Evolutionary conservation across 2,797 vertebrate genomes (phyloP).

Genomic region (Falco naumanni): DNA sequence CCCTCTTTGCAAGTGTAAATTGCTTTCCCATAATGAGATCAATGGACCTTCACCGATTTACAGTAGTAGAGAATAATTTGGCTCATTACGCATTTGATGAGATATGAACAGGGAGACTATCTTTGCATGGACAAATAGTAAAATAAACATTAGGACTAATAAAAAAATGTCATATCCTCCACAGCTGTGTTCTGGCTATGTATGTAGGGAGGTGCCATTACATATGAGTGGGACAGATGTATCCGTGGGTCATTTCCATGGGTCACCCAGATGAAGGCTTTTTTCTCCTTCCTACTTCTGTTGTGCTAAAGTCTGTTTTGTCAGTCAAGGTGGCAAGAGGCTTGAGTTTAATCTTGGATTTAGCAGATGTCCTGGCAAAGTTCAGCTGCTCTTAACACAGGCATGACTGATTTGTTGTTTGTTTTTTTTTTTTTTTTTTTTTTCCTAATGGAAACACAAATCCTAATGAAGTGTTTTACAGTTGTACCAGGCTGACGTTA

Average conservation of each 20-base stretch:
- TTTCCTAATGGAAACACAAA: not conserved
- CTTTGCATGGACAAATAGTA: not conserved
- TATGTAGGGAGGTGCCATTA: not conserved
- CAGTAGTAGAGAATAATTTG: conserved; percentile 36
- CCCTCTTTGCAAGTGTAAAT: not conserved
- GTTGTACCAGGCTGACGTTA: not conserved
- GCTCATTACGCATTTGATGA: not conserved
- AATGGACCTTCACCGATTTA: conserved; percentile 40
- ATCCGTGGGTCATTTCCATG: not conserved
- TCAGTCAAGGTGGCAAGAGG: not conserved
- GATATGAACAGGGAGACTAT: not conserved
- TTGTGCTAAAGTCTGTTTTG: not conserved
- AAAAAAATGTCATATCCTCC: not conserved
- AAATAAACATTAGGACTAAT: conserved; percentile 24
- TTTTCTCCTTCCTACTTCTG: not conserved
- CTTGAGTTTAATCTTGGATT: not conserved
- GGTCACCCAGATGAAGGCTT: not conserved
- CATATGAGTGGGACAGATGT: accelerated
- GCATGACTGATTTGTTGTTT: not conserved
- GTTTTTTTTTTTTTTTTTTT: not conserved
- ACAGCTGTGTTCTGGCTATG: not conserved
- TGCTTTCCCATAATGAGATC: conserved; percentile 38
- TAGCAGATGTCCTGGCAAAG: not conserved
- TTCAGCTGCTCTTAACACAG: not conserved
- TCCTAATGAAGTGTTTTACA: not conserved